Evolutionary conservation across 2,113 vertebrate species (phyloP), one percentile per base, ranked within the genome.

Genomic region (Melanostigma gelatinosum): DNA sequence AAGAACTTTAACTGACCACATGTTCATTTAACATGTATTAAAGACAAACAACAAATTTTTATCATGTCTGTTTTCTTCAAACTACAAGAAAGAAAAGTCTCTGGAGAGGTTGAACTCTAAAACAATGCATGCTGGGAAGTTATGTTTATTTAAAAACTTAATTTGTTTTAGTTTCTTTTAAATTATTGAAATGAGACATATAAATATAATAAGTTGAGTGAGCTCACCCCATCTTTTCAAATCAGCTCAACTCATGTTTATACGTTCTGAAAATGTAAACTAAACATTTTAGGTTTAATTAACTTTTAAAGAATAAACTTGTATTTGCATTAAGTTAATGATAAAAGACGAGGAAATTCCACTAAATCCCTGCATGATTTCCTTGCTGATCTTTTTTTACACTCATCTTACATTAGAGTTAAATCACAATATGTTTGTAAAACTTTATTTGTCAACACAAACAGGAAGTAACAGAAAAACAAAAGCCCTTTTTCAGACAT

Each of bases 1-100:
- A 24, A 24, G 24, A 24, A 20, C 24, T 27, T 66, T 27, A n/a
- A 69, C 24, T 29, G 55, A 13, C n/a, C 5, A 2, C 20, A 18
- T 10, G 24, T 66, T 66, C 4, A 66, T 66, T 48, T 66, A 48
- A 66, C 5, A 24, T 27, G 15, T 66, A 66, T 66, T 66, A 66
- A 66, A 66, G 64, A 32, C 15, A 66, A 29, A 66, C 42, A 46
- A 24, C 13, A 18, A 36, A 4, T 55, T 70, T 38, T 12, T 12
- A 55, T 70, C 13, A 16, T 24, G 22, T 66, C 40, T 48, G 64
- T 27, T 46, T 66, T 48, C 34, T 36, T 62, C 24, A 15, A 27
- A 27, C n/a, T 13, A 57, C 24, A 27, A 57, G 24, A 54, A n/a
- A 54, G 52, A 54, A n/a, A 54, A 54, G 50, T 52, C 50, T 52